Conservation (phyloP, 2,113 vertebrate genomes). For the Colistium nudipinnis region DNA sequence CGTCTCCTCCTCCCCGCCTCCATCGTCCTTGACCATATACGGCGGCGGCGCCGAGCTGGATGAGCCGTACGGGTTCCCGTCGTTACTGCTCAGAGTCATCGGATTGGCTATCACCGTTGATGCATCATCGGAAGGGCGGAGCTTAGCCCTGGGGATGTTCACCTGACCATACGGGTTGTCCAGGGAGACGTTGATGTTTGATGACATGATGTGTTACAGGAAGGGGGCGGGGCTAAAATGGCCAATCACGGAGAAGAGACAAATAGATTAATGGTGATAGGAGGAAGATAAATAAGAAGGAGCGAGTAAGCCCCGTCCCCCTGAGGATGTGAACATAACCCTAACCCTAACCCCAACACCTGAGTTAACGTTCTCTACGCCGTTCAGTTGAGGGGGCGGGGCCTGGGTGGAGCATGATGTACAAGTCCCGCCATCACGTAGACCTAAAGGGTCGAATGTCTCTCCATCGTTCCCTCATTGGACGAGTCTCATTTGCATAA, state of each 20-base stretch:
- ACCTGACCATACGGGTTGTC: slow-evolving; percentile 72
- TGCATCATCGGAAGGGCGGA: slow-evolving; percentile 32
- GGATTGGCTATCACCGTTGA: slow-evolving; percentile 67
- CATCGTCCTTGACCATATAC: slow-evolving; percentile 63
- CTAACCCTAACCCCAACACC: too few relatives aligned
- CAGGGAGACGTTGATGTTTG: slow-evolving; percentile 57
- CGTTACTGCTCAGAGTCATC: slow-evolving; percentile 12
- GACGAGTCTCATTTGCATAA: too few relatives aligned
- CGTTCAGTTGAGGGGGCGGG: too few relatives aligned
- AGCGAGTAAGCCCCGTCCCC: too few relatives aligned
- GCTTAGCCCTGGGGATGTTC: slow-evolving; percentile 68
- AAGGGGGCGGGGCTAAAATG: not conserved
- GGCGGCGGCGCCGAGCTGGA: slow-evolving; percentile 30
- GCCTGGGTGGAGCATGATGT: too few relatives aligned
- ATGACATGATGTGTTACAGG: slow-evolving; percentile 40
- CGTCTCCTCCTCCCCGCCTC: slow-evolving; percentile 27
- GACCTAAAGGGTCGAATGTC: too few relatives aligned
- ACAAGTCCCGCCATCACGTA: too few relatives aligned
- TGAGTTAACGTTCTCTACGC: too few relatives aligned
- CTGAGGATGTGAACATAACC: too few relatives aligned
- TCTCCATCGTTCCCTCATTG: too few relatives aligned
- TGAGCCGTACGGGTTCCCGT: slow-evolving; percentile 18
- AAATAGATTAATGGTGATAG: not conserved
- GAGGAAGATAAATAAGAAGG: not conserved
- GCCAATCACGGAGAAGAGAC: not conserved